Evolutionary conservation across 1,140 invertebrate species (phyloP).

Genomic region (Aphelinus atriplicis): DNA sequence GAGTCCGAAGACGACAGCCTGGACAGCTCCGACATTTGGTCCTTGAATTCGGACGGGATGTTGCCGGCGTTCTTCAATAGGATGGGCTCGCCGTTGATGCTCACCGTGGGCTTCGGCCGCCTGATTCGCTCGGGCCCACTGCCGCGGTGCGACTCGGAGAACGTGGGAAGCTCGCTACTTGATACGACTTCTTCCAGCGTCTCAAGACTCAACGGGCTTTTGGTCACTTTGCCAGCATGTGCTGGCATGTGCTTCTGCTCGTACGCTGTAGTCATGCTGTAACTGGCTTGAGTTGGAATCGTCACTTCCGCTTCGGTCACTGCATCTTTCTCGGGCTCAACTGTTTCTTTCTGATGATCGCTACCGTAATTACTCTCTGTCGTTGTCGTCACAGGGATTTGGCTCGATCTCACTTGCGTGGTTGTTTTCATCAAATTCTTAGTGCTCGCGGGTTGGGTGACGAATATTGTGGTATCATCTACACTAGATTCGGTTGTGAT

Average conservation of each 20-base stretch:
- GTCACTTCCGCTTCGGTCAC: constrained; percentile 45
- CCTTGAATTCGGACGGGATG: constrained; percentile 32
- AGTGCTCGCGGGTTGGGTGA: background rate
- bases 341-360: constrained; percentile 21
- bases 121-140: background rate
- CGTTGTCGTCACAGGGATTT: constrained; percentile 33
- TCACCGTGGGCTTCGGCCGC: background rate
- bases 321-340: constrained; percentile 39
- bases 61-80: constrained; percentile 18
- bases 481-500: background rate
- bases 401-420: background rate
- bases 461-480: constrained; percentile 17
- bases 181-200: background rate
- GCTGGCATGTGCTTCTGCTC: constrained; percentile 19
- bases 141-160: background rate
- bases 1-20: constrained; percentile 34
- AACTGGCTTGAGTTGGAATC: constrained; percentile 39
- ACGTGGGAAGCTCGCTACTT: background rate
- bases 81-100: constrained; percentile 17
- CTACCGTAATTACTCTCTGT: constrained; percentile 28
- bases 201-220: background rate
- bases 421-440: constrained; percentile 22
- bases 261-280: constrained; percentile 11
- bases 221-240: background rate
- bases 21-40: constrained; percentile 27